Percentiles rank a stretch among this genome's conserved stretches.
These are phyloP conservation scores for Nicator chloris DNA, from an alignment of 2,113 vertebrate genomes.

Conservation along the genomic window DNA sequence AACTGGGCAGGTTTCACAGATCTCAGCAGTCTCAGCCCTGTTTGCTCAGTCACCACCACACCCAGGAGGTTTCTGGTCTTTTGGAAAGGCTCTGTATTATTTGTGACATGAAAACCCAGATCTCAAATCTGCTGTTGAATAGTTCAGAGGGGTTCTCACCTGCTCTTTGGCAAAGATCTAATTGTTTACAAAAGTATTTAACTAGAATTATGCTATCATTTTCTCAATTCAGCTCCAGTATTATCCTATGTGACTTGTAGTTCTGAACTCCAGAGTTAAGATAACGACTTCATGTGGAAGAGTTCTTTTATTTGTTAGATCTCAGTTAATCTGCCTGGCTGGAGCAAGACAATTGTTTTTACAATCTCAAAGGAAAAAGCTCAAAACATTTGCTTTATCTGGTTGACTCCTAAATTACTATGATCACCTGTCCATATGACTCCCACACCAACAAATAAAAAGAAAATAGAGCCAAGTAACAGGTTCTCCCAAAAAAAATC, in stretches of 20 bases:
- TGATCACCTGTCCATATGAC: background rate
- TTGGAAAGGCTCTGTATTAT: background rate
- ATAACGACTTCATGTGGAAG: background rate
- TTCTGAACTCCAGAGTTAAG: background rate
- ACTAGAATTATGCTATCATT: background rate
- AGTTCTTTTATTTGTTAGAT: background rate
- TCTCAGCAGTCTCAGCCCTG: background rate
- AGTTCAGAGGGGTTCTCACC: background rate
- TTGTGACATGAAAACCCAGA: background rate
- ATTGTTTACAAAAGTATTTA: background rate
- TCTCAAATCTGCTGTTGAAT: background rate
- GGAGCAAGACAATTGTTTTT: background rate
- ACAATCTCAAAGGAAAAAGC: background rate
- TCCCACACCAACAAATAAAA: background rate
- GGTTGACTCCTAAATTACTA: background rate
- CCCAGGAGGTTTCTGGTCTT: background rate
- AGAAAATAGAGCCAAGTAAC: conserved; percentile 11
- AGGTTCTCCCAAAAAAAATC: background rate
- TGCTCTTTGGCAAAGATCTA: background rate
- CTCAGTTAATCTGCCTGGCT: background rate
- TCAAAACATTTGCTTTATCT: background rate
- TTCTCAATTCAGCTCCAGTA: background rate
- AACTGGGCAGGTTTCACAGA: background rate
- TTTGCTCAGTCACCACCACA: background rate
- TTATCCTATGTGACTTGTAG: background rate